Evolutionary conservation across 1,140 invertebrate genomes (phyloP), one percentile per base, ranked within the genome.

Genomic region (Diorhabda sublineata): DNA sequence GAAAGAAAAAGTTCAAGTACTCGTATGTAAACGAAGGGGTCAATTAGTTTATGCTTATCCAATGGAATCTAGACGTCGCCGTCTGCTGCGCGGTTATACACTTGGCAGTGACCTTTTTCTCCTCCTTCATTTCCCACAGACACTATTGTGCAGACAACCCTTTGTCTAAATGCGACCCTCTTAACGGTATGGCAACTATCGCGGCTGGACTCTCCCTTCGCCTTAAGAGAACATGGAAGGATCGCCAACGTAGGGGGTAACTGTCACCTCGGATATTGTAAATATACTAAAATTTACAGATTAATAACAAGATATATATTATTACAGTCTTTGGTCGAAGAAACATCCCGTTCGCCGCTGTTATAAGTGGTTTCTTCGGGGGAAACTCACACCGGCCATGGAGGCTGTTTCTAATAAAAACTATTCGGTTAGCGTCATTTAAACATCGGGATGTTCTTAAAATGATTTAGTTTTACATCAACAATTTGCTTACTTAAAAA

Each of bases 31-130:
- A 52, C 47, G 68, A 61, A 63, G 66, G 70, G 70, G 70, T 69
- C 70, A 71, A 71, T 71, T 71, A 71, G 68, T 71, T 71, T 69
- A 56, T 59, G n/a, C 59, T 61, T 61, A 52, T 52, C n/a, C 47
- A 8, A 8, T n/a, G 59, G 26, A 61, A 61, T 11, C 44, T 62
- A 62, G 61, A 62, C 61, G 26, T n/a, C n/a, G 63, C 63, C 63
- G 63, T 61, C 43, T 43, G 60, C 60, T 11, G 43, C 26, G 41
- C 47, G 47, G 47, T 52, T 52, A 59, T 62, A 44, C 61, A 62
- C 61, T 62, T 62, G 61, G 61, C 61, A 44, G 58, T 44, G 61
- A 47, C 61, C 43, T 62, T 62, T 52, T 62, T 62, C 61, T 62
- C 58, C 58, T 59, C 58, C 58, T 59, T 59, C 58, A 59, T 59